A percentile compares a stretch with the other conserved stretches of the same genome.
These are phyloP conservation scores for Caenorhabditis sp. DNA, from an alignment of 2,888 invertebrate genomes.

Conservation along the genomic window DNA sequence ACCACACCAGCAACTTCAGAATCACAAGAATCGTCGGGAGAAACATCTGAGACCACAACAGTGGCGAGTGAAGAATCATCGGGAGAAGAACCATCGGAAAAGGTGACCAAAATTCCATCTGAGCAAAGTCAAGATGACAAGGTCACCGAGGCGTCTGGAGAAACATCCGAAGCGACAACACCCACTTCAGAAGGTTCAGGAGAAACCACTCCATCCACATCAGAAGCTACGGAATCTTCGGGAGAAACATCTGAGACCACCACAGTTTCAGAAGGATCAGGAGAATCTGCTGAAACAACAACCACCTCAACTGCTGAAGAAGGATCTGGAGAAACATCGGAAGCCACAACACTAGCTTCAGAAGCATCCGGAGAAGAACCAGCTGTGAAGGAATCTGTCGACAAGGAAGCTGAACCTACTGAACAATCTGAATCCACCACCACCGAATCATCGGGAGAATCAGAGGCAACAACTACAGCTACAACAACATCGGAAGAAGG, in stretches of 20 bases:
- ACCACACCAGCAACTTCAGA: constrained; percentile 5
- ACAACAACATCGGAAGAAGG: constrained; percentile 6
- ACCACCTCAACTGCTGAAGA: not conserved
- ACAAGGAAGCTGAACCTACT: too few species aligned
- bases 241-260: constrained; percentile 3
- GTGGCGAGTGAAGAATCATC: constrained; percentile 7
- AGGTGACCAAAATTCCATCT: not conserved
- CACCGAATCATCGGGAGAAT: constrained; percentile 3
- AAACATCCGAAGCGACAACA: not conserved
- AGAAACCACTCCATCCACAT: constrained; percentile 4
- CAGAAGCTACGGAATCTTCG: constrained; percentile 12
- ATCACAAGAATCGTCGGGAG: constrained; percentile 11
- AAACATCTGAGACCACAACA: not conserved
- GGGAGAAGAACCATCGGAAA: not conserved
- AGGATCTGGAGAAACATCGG: not conserved
- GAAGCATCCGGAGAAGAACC: constrained; percentile 27
- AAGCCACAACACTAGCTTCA: constrained; percentile 6
- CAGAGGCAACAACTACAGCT: constrained; percentile 5
- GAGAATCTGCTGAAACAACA: constrained; percentile 6
- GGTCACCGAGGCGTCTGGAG: constrained; percentile 9
- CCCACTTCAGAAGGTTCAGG: constrained; percentile 10
- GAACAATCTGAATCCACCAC: constrained; percentile 4
- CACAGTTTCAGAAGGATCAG: not conserved
- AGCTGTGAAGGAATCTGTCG: too few species aligned
- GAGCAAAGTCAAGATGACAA: constrained; percentile 4